A percentile compares a stretch with the other conserved stretches of the same genome.
phyloP scores from a whole-genome alignment of 2,797 vertebrate genomes.

The Chelon labrosus region DNA sequence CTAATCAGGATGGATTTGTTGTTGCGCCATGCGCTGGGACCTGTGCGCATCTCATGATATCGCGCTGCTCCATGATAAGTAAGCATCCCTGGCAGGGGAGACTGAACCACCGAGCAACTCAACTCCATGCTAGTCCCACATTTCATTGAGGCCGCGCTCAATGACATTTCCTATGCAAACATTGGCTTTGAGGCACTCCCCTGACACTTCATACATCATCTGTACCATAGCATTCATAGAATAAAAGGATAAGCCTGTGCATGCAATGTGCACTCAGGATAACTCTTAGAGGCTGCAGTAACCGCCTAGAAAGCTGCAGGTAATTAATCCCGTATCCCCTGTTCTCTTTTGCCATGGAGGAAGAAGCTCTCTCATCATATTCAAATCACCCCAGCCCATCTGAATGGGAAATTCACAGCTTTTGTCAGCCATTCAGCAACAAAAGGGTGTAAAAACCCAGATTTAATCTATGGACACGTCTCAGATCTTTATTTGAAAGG shows the following conservation, averaged over 20 bases:
- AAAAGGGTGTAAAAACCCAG: not conserved
- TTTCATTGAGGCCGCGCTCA: conserved; percentile 23
- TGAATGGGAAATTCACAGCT: conserved; percentile 1
- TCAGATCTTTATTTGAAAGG: too few species aligned
- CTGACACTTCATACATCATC: conserved; percentile 8
- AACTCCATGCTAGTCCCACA: not conserved
- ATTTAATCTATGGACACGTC: not conserved
- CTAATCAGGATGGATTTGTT: conserved; percentile 57
- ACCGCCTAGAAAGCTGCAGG: not conserved
- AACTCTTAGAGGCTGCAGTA: too few species aligned
- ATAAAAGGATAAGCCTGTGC: not conserved
- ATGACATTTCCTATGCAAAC: conserved; percentile 15
- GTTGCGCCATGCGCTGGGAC: conserved; percentile 25
- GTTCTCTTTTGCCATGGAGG: too few species aligned
- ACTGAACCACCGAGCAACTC: conserved; percentile 14
- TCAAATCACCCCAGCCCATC: not conserved
- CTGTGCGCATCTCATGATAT: conserved; percentile 31
- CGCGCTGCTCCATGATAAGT: conserved; percentile 24
- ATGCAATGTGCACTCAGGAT: too few species aligned
- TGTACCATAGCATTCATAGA: not conserved
- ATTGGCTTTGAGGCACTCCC: conserved; percentile 4
- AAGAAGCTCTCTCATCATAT: too few species aligned
- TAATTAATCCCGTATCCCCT: too few species aligned
- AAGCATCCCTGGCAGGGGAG: conserved; percentile 21
- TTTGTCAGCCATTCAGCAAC: not conserved